Conservation (phyloP, 2,113 vertebrate genomes). For the Okapia johnstoni region DNA sequence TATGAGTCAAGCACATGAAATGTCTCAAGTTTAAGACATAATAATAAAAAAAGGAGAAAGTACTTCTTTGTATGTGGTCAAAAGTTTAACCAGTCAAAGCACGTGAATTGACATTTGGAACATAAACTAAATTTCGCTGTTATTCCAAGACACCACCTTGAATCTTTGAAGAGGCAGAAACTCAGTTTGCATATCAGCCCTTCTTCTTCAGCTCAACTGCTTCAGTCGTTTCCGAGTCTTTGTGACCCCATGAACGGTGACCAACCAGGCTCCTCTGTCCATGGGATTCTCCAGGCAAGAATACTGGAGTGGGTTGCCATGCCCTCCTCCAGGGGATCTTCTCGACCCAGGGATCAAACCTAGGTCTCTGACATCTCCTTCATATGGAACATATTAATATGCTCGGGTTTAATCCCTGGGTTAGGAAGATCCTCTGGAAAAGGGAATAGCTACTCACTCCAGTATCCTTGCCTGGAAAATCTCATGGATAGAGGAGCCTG, state of each 20-base stretch:
- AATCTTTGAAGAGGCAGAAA: background rate
- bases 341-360: background rate
- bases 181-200: background rate
- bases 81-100: background rate
- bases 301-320: background rate
- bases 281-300: background rate
- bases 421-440: background rate
- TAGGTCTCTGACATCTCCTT: background rate
- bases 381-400: background rate
- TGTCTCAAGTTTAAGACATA: constrained; percentile 9
- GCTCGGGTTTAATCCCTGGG: background rate
- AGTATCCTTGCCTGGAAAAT: background rate
- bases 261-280: background rate
- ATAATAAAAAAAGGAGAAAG: constrained; percentile 54
- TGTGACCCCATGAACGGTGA: background rate
- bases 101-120: constrained; percentile 53
- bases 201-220: background rate
- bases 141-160: constrained; percentile 57
- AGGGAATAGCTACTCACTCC: background rate
- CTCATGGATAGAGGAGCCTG: background rate
- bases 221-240: background rate
- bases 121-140: constrained; percentile 32
- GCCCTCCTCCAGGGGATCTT: background rate
- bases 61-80: constrained; percentile 40
- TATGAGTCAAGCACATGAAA: constrained; percentile 60